Evolutionary conservation across 2,888 invertebrate genomes (phyloP).

Genomic region (Rhodophaea formosa): DNA sequence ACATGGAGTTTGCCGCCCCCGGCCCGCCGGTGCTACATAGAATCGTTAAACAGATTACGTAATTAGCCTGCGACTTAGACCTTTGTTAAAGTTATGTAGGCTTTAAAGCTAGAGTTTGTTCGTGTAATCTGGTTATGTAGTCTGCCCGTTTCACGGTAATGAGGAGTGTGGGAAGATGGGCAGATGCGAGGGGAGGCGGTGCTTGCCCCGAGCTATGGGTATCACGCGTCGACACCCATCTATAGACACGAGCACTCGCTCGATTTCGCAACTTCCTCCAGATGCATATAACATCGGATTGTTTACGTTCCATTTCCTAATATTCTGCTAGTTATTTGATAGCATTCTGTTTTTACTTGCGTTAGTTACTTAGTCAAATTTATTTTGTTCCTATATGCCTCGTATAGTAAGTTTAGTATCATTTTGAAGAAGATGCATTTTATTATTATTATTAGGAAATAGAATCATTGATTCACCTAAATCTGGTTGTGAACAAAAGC

Average conservation of each 20-base stretch:
- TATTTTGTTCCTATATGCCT: no score
- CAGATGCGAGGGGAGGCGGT: constrained; percentile 49
- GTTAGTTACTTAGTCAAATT: neutral
- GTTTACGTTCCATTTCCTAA: constrained; percentile 13
- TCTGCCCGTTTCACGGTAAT: constrained; percentile 20
- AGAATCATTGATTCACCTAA: no score
- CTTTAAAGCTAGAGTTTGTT: neutral
- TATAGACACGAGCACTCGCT: neutral
- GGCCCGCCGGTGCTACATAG: constrained; percentile 16
- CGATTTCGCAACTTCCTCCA: neutral
- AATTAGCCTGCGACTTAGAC: constrained; percentile 18
- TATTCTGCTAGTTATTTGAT: neutral
- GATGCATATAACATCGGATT: constrained; percentile 11
- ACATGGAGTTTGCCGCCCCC: constrained; percentile 30
- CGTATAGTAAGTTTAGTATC: no score
- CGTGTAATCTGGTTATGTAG: constrained; percentile 19
- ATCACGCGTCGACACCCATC: constrained; percentile 66
- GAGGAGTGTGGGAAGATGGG: constrained; percentile 50
- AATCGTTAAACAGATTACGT: constrained; percentile 32
- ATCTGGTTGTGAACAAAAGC: no score
- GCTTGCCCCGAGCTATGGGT: constrained; percentile 45
- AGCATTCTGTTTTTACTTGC: neutral
- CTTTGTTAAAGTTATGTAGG: constrained; percentile 4
- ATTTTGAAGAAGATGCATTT: no score
- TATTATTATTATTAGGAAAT: no score